These are phyloP conservation scores for Macrobrachium nipponense DNA, from an alignment of 1,140 invertebrate genomes.

Conservation along the genomic window DNA sequence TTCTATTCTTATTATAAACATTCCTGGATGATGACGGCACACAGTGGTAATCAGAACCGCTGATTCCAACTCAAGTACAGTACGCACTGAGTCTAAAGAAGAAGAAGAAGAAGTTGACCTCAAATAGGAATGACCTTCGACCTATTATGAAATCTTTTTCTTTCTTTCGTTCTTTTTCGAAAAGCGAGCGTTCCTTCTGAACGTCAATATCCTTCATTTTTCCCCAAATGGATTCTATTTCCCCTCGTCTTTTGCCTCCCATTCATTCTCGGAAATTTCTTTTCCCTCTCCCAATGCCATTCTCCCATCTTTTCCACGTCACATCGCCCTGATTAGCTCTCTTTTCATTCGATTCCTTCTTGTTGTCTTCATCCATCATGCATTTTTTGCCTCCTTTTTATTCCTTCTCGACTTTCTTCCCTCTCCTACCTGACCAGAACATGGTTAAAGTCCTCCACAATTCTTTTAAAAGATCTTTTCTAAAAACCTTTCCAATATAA, in stretches of 20 bases:
- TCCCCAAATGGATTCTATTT: background rate
- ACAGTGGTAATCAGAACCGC: too few relatives aligned
- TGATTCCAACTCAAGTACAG: too few relatives aligned
- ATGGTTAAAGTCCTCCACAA: background rate
- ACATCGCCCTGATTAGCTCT: background rate
- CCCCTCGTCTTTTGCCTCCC: background rate
- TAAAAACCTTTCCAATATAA: too few relatives aligned
- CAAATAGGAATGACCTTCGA: too few relatives aligned
- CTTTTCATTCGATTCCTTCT: conserved; percentile 3
- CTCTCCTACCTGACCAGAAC: background rate
- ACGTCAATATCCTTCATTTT: background rate
- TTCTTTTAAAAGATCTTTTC: background rate
- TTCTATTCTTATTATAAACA: too few relatives aligned
- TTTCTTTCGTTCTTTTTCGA: background rate
- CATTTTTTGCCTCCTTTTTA: background rate
- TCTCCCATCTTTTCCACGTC: background rate
- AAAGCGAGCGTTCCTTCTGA: background rate
- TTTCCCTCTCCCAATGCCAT: conserved; percentile 8
- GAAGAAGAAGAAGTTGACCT: too few relatives aligned
- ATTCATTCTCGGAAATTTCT: background rate
- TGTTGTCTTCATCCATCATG: background rate
- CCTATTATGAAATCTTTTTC: too few relatives aligned
- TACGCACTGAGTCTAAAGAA: too few relatives aligned
- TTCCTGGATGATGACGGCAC: too few relatives aligned
- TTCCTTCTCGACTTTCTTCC: background rate